Evolutionary conservation across 2,113 vertebrate genomes (phyloP).

Genomic region (Aspidoscelis tigris): DNA sequence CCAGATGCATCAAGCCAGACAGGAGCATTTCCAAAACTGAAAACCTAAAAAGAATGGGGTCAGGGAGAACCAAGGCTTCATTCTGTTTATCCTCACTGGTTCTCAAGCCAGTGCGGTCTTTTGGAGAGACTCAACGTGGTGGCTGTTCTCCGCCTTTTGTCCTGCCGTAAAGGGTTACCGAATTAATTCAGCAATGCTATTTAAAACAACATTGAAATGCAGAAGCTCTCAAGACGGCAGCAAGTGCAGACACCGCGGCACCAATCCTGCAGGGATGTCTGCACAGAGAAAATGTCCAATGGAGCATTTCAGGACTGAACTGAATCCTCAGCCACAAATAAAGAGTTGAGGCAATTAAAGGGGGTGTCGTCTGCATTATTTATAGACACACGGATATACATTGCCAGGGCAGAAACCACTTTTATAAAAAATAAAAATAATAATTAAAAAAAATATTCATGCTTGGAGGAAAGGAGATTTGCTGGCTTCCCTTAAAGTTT

Average conservation of each 20-base stretch:
- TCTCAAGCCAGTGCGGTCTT: conserved; percentile 17
- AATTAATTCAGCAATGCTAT: rapidly evolving
- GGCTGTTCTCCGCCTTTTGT: neutral
- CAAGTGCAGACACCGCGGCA: neutral
- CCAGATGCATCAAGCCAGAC: neutral
- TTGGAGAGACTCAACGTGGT: conserved; percentile 27
- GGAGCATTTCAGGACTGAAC: neutral
- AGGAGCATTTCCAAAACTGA: neutral
- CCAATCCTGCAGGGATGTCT: conserved; percentile 15
- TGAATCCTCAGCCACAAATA: neutral
- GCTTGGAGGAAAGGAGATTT: neutral
- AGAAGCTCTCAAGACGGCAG: neutral
- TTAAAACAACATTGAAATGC: neutral
- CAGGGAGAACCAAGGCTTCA: neutral
- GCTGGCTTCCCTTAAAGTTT: neutral
- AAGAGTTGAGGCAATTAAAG: neutral
- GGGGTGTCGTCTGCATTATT: rapidly evolving
- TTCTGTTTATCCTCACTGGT: conserved; percentile 46
- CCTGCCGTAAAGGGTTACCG: neutral
- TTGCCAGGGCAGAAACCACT: neutral
- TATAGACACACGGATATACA: neutral
- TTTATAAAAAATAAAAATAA: neutral
- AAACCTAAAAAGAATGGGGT: neutral
- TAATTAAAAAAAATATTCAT: neutral
- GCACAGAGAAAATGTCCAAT: neutral